phyloP scores from a whole-genome alignment of 2,888 invertebrate species.

The Rhyacophila evoluta region DNA sequence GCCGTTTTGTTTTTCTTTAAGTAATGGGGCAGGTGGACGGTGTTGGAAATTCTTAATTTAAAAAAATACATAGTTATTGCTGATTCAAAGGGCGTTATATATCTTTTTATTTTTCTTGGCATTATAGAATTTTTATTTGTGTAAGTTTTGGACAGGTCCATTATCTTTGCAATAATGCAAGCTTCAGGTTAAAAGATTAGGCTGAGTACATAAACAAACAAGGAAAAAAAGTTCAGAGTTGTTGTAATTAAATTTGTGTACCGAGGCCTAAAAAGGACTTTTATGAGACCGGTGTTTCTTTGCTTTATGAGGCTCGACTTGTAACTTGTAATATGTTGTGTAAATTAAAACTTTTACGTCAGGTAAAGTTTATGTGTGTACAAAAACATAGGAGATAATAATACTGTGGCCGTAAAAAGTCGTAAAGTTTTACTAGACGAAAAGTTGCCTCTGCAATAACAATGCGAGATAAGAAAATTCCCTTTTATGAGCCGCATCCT shows the following conservation, averaged over 20 bases:
- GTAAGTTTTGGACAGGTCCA: too few relatives aligned
- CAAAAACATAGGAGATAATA: not conserved
- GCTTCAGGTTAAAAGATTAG: too few relatives aligned
- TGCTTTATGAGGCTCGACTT: not conserved
- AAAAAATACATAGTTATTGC: too few relatives aligned
- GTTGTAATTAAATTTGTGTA: not conserved
- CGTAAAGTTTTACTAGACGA: slow-evolving; percentile 19
- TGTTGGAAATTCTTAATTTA: too few relatives aligned
- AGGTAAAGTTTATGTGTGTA: slow-evolving; percentile 3
- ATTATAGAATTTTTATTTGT: too few relatives aligned
- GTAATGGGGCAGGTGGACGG: too few relatives aligned
- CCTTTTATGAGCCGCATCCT: not conserved
- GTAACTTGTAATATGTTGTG: slow-evolving; percentile 14
- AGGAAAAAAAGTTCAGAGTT: not conserved
- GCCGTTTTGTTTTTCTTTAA: too few relatives aligned
- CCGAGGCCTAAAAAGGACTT: not conserved
- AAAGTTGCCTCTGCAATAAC: slow-evolving; percentile 5
- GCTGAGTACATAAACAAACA: too few relatives aligned
- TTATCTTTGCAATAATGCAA: too few relatives aligned
- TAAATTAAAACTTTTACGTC: slow-evolving; percentile 8
- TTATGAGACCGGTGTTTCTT: not conserved
- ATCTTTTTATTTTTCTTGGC: too few relatives aligned
- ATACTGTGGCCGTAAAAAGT: not conserved
- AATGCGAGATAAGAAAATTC: not conserved
- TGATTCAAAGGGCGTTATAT: too few relatives aligned